Conservation (phyloP, 2,797 vertebrate species). For the Sebastes hubbsi region DNA sequence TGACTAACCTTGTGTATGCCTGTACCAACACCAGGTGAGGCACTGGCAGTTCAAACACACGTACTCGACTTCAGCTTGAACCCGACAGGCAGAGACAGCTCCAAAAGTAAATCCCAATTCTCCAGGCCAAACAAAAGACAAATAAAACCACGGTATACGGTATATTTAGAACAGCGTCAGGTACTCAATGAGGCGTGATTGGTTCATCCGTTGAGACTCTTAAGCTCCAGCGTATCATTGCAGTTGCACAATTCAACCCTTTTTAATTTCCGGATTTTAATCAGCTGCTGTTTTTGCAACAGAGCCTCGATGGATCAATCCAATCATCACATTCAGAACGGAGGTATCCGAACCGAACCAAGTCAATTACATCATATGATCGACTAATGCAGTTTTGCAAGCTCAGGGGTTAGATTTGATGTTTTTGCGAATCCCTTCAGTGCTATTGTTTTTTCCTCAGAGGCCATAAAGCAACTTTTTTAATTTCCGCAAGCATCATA, state of each 20-base stretch:
- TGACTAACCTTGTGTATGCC: conserved; percentile 61
- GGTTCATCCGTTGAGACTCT: conserved; percentile 8
- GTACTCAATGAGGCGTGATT: not conserved
- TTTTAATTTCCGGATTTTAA: conserved; percentile 67
- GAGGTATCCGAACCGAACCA: conserved; percentile 33
- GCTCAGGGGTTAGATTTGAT: conserved; percentile 24
- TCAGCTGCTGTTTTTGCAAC: conserved; percentile 52
- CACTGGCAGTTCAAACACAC: conserved; percentile 52
- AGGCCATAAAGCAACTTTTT: conserved; percentile 30
- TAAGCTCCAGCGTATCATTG: conserved; percentile 24
- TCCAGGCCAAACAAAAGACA: not conserved
- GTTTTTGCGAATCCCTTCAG: conserved; percentile 3
- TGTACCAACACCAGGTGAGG: conserved; percentile 55
- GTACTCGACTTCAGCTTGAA: conserved; percentile 38
- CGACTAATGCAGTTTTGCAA: conserved; percentile 40
- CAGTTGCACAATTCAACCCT: conserved; percentile 18
- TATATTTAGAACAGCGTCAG: not conserved
- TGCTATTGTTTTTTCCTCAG: conserved; percentile 28
- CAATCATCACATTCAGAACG: conserved; percentile 45
- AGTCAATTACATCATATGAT: conserved; percentile 54
- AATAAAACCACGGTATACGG: not conserved
- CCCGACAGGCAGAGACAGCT: conserved; percentile 7
- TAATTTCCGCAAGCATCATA: conserved; percentile 24
- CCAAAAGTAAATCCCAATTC: conserved; percentile 20
- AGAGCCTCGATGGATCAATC: conserved; percentile 58